Base-by-base conservation (phyloP, 1,140 invertebrate genomes). In the Frieseomelitta varia region DNA sequence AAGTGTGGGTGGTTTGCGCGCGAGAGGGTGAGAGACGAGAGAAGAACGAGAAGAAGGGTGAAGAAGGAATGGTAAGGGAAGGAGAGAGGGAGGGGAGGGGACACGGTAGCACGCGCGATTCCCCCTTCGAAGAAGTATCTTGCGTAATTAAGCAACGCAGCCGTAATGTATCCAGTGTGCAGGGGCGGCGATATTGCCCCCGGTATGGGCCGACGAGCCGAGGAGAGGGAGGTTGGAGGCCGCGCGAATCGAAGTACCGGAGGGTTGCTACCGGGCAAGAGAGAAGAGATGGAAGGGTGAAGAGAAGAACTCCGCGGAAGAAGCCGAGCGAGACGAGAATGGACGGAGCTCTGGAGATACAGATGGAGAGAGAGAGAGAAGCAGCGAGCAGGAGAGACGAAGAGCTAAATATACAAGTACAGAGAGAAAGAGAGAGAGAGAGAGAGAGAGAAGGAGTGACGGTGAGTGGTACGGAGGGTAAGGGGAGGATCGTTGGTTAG, bases 71-170 rank as follows among this genome's bases (percentile, higher is more conserved):
- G n/a, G n/a, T n/a, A n/a, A n/a, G n/a, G n/a, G n/a, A 24, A 19
- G 11, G 24, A 24, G 11, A n/a, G 58, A 30, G 14, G 34, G 61
- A 10, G 4, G 12, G 21, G 76, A 8, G 53, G 53, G 19, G 2
- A 34, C 27, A 47, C 8, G 68, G 30, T 61, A 85, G 63, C 67
- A 83, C 73, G 88, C 76, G 81, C 69, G 76, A 75, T 68, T 56
- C 80, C 85, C 39, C 75, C 88, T 19, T 56, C 76, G 69, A 87
- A 89, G 88, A 92, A 90, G 91, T 91, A 93, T 91, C 91, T 93
- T 90, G 91, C 91, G 92, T 93, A 93, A 93, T 93, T 93, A 93
- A 93, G 90, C 90, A 92, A 92, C 91, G 91, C 88, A 76, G 80
- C 79, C 77, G 91, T 92, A 92, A 93, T 93, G 88, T 92, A 92